phyloP scores from a whole-genome alignment of 2,888 invertebrate species.

The Cataglyphis cursor region DNA sequence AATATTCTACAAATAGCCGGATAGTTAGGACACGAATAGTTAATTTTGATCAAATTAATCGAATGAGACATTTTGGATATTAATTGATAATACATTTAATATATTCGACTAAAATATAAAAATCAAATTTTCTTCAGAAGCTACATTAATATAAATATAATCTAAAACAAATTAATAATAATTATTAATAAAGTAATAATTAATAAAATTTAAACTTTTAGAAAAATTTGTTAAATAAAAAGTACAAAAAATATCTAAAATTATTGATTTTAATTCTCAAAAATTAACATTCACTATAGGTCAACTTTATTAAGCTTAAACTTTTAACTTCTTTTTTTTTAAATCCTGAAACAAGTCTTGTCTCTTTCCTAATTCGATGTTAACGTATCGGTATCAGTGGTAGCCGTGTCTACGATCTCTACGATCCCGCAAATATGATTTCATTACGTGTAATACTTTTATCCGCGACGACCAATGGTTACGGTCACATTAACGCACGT shows the following conservation, averaged over 20 bases:
- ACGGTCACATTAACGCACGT: constrained; percentile 42
- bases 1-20: constrained; percentile 30
- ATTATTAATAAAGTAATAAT: neutral
- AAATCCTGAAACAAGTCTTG: neutral
- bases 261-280: neutral
- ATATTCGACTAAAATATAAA: neutral
- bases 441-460: constrained; percentile 48
- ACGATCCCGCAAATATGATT: constrained; percentile 26
- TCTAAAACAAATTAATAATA: neutral
- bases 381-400: constrained; percentile 24
- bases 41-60: constrained; percentile 2
- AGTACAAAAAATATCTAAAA: neutral
- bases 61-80: neutral
- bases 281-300: neutral
- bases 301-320: neutral
- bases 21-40: constrained; percentile 22
- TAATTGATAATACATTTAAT: neutral
- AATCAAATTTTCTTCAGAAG: neutral
- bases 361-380: neutral
- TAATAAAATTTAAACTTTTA: neutral
- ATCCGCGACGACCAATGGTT: constrained; percentile 36
- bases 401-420: neutral
- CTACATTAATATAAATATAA: neutral
- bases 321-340: neutral
- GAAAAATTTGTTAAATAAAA: neutral